Evolutionary conservation across 2,888 invertebrate species (phyloP).

Genomic region (Carabus problematicus): DNA sequence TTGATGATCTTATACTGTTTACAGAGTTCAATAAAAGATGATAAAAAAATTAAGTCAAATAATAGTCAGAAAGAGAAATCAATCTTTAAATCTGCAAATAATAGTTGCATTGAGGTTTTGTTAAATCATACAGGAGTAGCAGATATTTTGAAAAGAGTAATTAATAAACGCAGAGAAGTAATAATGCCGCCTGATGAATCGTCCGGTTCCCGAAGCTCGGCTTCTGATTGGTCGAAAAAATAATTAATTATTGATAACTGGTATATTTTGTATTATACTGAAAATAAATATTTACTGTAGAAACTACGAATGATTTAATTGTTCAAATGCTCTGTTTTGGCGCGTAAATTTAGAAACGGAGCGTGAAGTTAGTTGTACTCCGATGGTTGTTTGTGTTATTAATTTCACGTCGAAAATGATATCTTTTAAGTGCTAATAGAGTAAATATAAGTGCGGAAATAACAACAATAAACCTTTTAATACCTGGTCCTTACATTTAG

Average conservation of each 20-base stretch:
- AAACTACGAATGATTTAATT: not conserved
- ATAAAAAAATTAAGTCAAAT: conserved; percentile 21
- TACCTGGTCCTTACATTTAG: not conserved
- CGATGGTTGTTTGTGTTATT: not conserved
- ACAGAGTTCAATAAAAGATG: conserved; percentile 24
- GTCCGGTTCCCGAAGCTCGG: conserved; percentile 53
- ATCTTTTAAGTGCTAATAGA: no score
- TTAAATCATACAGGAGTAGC: conserved; percentile 56
- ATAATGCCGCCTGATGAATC: conserved; percentile 51
- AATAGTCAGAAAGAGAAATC: conserved; percentile 30
- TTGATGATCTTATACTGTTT: conserved; percentile 7
- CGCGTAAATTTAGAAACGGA: conserved; percentile 1
- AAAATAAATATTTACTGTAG: conserved; percentile 31
- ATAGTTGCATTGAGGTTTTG: conserved; percentile 58
- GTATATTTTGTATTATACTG: conserved; percentile 39
- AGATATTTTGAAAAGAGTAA: conserved; percentile 58
- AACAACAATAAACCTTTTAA: conserved; percentile 18
- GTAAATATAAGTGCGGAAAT: conserved; percentile 24
- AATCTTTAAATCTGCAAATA: conserved; percentile 50
- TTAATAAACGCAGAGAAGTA: conserved; percentile 56
- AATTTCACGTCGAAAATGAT: no score
- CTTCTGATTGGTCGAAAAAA: conserved; percentile 54
- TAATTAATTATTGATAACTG: conserved; percentile 31
- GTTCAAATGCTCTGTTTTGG: not conserved
- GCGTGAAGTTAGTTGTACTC: not conserved